These are phyloP conservation scores for Aix galericulata DNA, from an alignment of 2,113 vertebrate genomes.

Conservation along the genomic window DNA sequence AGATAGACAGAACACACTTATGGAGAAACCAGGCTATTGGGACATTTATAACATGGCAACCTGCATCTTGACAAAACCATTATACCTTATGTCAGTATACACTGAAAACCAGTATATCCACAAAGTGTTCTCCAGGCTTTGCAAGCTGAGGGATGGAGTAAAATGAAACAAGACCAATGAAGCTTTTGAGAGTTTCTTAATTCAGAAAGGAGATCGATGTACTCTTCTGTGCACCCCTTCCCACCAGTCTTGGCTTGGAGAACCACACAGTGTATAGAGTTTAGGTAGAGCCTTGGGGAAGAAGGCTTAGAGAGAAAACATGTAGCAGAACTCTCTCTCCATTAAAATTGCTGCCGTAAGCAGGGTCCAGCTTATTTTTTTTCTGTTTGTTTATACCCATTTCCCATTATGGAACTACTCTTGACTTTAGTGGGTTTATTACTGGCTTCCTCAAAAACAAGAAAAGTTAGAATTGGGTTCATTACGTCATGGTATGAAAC, in stretches of 20 bases:
- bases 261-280: not conserved
- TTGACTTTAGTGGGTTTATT: not conserved
- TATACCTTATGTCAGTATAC: not conserved
- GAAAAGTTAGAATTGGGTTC: not conserved
- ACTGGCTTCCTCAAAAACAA: not conserved
- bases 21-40: not conserved
- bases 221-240: not conserved
- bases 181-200: not conserved
- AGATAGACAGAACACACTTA: not conserved
- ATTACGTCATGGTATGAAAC: not conserved
- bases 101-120: not conserved
- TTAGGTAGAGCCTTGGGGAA: not conserved
- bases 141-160: not conserved
- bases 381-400: not conserved
- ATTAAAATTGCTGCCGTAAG: fast-evolving
- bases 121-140: not conserved
- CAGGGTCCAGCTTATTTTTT: not conserved
- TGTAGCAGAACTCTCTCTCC: not conserved
- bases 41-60: not conserved
- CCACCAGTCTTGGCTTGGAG: not conserved
- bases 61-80: not conserved
- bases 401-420: not conserved
- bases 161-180: not conserved
- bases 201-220: not conserved
- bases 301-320: not conserved